Conservation (phyloP, 1,140 invertebrate genomes). For the Aphaenogaster ashmeadi region DNA sequence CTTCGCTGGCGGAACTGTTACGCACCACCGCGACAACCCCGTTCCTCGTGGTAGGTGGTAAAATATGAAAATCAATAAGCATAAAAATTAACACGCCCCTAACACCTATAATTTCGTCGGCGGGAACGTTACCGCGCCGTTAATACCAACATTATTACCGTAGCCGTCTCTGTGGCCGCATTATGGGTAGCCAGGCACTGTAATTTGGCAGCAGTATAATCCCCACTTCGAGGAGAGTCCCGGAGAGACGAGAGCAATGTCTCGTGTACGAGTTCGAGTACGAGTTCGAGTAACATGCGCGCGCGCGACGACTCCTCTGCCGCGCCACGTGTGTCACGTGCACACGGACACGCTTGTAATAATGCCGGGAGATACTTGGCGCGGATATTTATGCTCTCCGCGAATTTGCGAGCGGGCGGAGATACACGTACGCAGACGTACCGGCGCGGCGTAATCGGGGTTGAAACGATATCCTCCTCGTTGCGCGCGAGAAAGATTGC, state of each 20-base stretch:
- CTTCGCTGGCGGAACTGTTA: neutral
- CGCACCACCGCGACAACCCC: neutral
- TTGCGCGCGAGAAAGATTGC: slow-evolving; percentile 47
- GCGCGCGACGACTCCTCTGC: slow-evolving; percentile 34
- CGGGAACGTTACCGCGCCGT: slow-evolving; percentile 77
- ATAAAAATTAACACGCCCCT: slow-evolving; percentile 85
- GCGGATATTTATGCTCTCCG: slow-evolving; percentile 82
- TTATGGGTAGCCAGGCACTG: slow-evolving; percentile 81
- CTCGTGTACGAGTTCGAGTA: slow-evolving; percentile 54
- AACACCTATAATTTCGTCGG: slow-evolving; percentile 81
- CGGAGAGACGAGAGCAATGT: slow-evolving; percentile 61
- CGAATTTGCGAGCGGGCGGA: slow-evolving; percentile 73
- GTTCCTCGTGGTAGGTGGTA: slow-evolving; percentile 79
- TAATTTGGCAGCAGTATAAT: slow-evolving; percentile 85
- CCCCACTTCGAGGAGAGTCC: slow-evolving; percentile 63
- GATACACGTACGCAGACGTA: slow-evolving; percentile 27
- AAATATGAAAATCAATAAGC: slow-evolving; percentile 87
- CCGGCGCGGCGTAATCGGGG: slow-evolving; percentile 52
- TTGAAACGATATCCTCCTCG: slow-evolving; percentile 58
- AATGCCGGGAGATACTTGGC: slow-evolving; percentile 76
- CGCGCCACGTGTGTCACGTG: slow-evolving; percentile 69
- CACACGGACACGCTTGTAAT: slow-evolving; percentile 72
- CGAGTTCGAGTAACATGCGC: slow-evolving; percentile 66
- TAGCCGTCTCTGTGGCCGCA: slow-evolving; percentile 72
- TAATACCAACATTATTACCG: slow-evolving; percentile 84